Conservation (phyloP, 2,113 vertebrate species). For the Semicossyphus pulcher region DNA sequence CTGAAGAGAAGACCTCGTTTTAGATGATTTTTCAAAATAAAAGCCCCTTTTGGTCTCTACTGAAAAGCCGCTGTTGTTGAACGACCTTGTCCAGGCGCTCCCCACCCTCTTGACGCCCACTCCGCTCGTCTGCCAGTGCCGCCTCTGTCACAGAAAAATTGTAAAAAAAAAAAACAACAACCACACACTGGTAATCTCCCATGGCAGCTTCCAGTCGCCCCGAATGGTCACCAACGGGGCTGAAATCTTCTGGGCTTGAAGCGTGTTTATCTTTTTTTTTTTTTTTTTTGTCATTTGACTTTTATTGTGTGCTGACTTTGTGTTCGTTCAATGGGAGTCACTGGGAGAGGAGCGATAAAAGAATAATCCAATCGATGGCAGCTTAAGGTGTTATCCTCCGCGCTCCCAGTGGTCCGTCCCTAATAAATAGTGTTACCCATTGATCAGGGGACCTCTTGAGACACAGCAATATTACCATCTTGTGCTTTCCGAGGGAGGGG, state of each 20-base stretch:
- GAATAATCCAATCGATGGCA: conserved; percentile 82
- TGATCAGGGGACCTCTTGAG: conserved; percentile 76
- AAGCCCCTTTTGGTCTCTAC: conserved; percentile 37
- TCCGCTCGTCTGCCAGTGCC: conserved; percentile 56
- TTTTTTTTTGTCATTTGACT: conserved; percentile 58
- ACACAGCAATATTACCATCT: conserved; percentile 89
- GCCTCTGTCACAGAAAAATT: conserved; percentile 53
- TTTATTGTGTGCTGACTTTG: conserved; percentile 69
- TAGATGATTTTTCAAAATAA: neutral
- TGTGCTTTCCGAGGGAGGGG: conserved; percentile 80
- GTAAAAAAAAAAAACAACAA: conserved; percentile 11
- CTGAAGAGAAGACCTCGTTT: conserved; percentile 41
- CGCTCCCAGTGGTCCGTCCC: conserved; percentile 73
- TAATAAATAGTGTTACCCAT: conserved; percentile 68
- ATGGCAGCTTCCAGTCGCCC: conserved; percentile 81
- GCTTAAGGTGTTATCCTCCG: conserved; percentile 78
- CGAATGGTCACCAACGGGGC: conserved; percentile 68
- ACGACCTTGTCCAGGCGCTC: conserved; percentile 47
- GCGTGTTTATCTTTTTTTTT: conserved; percentile 60
- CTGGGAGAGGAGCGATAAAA: conserved; percentile 79
- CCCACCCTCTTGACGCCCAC: conserved; percentile 28
- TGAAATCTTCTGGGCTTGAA: conserved; percentile 81
- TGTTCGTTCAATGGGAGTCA: conserved; percentile 75
- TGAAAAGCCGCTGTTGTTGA: conserved; percentile 45
- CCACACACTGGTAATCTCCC: conserved; percentile 76